These are phyloP conservation scores for Habroteleia sp. DNA, from an alignment of 2,888 invertebrate species.

Conservation along the genomic window DNA sequence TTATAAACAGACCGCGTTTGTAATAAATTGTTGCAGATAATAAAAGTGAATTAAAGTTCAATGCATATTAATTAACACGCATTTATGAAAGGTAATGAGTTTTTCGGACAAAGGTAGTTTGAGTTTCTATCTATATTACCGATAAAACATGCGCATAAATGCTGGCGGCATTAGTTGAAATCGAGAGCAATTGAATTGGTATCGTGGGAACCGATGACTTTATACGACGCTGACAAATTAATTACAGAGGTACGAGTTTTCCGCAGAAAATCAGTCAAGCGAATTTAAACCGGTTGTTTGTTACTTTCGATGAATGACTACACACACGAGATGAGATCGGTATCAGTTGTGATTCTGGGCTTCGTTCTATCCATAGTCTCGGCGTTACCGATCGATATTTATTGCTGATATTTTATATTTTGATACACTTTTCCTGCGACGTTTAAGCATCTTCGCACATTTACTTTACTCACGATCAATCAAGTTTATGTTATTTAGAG, in stretches of 20 bases:
- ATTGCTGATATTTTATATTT: too few relatives aligned
- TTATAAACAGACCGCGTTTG: too few relatives aligned
- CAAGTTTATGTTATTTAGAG: too few relatives aligned
- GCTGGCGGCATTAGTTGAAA: conserved; percentile 26
- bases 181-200: conserved; percentile 55
- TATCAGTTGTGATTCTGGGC: too few relatives aligned
- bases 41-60: too few relatives aligned
- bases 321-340: background rate
- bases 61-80: conserved; percentile 4
- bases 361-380: too few relatives aligned
- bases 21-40: too few relatives aligned
- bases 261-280: conserved; percentile 54
- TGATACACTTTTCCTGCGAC: too few relatives aligned
- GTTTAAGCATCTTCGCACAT: too few relatives aligned
- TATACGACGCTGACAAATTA: conserved; percentile 50
- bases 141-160: conserved; percentile 23
- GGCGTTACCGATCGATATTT: too few relatives aligned
- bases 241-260: conserved; percentile 44
- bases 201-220: conserved; percentile 74
- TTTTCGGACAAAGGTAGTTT: background rate
- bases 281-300: conserved; percentile 37
- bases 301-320: conserved; percentile 38
- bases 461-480: too few relatives aligned
- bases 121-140: background rate
- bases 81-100: background rate